Evolutionary conservation across 2,888 invertebrate genomes (phyloP), one percentile per base, ranked within the genome.

Genomic region (Bimastos eiseni): DNA sequence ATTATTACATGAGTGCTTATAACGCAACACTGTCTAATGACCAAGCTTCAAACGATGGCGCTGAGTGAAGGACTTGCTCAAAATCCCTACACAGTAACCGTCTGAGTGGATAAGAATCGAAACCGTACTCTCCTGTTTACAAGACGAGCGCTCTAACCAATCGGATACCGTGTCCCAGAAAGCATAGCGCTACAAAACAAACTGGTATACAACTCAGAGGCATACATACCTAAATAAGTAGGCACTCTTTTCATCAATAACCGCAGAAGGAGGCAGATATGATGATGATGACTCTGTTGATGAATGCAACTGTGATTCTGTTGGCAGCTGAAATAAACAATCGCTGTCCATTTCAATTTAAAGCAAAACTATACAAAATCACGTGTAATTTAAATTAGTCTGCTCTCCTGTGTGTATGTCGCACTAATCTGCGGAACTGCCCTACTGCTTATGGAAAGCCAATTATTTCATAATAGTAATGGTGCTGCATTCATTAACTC

Each of bases 321-420:
- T n/a, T n/a, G 70, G 70, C n/a, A n/a, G 70, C 30, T 70, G n/a
- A 70, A n/a, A 70, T 70, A 70, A 30, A 8, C 70, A n/a, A n/a
- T n/a, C 70, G 70, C 8, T 17, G 30, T 70, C 70, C 70, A 70
- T 70, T 70, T n/a, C n/a, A n/a, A n/a, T 70, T 70, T 70, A 70
- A 70, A n/a, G 13, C 17, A n/a, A n/a, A n/a, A 70, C 30, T 70
- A 70, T n/a, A n/a, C 8, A 70, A 70, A 44, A 70, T n/a, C 70
- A 70, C 70, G 70, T 70, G 70, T n/a, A 70, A 49, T 70, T 70
- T 30, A 70, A 70, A n/a, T 70, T 70, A 70, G n/a, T 70, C 70
- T 70, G 70, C n/a, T 70, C 70, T 70, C 11, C 30, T n/a, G 70
- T 15, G 15, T 41, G 15, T 11, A n/a, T 70, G 30, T 70, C 70